Percentiles rank a stretch among this genome's conserved stretches.
These are phyloP conservation scores for Nestor notabilis DNA, from an alignment of 2,113 vertebrate species.

Conservation along the genomic window DNA sequence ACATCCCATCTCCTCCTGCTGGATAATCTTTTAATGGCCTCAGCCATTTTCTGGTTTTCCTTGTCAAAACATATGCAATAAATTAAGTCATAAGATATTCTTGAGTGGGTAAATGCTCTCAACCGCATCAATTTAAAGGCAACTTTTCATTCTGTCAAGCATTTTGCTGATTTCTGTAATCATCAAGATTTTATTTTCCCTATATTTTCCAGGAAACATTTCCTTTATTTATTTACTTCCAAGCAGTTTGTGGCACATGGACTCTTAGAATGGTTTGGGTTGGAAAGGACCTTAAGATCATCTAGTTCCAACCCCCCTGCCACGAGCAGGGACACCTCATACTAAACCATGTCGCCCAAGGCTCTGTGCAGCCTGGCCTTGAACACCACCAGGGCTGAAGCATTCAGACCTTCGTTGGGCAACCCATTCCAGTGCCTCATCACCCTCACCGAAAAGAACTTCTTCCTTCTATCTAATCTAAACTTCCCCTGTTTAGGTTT, in stretches of 20 bases:
- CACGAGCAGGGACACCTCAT: no score
- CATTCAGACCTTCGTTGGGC: no score
- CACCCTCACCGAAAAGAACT: no score
- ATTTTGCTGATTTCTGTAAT: neutral
- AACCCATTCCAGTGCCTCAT: no score
- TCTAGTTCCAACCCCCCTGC: no score
- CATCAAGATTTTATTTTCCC: neutral
- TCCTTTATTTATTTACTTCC: neutral
- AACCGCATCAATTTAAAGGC: neutral
- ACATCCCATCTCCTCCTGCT: neutral
- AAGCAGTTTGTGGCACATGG: neutral
- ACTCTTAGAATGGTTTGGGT: no score
- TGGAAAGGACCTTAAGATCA: no score
- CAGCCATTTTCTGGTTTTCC: neutral
- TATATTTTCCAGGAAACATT: neutral
- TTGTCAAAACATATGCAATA: neutral
- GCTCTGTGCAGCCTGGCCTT: no score
- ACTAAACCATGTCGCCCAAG: no score
- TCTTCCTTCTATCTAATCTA: no score
- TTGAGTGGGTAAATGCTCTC: neutral
- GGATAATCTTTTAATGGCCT: slow-evolving; percentile 44
- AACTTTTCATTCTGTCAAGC: neutral
- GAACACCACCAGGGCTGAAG: no score
- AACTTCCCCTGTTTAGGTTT: no score
- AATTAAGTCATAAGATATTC: neutral